Percentiles rank a stretch among this genome's conserved stretches.
These are phyloP conservation scores for Holocentrus rufus DNA, from an alignment of 2,797 vertebrate genomes.

Conservation along the genomic window DNA sequence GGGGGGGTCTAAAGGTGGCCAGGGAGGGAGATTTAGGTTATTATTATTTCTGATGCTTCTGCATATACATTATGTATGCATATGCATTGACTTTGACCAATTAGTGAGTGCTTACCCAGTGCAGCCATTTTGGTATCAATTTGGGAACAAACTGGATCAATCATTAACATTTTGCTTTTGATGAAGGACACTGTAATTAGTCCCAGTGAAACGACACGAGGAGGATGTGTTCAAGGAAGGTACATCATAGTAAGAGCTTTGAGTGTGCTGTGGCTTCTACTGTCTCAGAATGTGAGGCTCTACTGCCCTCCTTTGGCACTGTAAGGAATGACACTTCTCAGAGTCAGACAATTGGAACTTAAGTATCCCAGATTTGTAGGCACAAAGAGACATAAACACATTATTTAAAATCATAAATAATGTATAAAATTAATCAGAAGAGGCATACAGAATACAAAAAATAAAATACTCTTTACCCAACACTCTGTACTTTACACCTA, in stretches of 20 bases:
- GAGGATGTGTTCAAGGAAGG: slow-evolving; percentile 43
- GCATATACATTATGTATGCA: slow-evolving; percentile 45
- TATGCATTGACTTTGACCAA: slow-evolving; percentile 66
- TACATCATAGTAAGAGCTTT: slow-evolving; percentile 18
- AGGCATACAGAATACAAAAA: not conserved
- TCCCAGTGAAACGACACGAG: slow-evolving; percentile 77
- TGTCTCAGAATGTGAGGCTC: slow-evolving; percentile 37
- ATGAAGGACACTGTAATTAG: slow-evolving; percentile 82
- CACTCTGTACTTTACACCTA: not conserved
- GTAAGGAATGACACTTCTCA: not conserved
- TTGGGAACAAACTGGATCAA: slow-evolving; percentile 75
- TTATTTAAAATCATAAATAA: not conserved
- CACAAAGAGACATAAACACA: not conserved
- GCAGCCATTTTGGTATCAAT: slow-evolving; percentile 65
- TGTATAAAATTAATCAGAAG: not conserved
- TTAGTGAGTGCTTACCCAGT: slow-evolving; percentile 53
- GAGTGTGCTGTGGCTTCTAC: not conserved
- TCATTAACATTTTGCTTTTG: slow-evolving; percentile 79
- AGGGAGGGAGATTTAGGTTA: slow-evolving; percentile 21
- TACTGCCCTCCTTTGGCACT: slow-evolving; percentile 78
- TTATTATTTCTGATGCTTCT: slow-evolving; percentile 17
- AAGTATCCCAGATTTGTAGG: not conserved
- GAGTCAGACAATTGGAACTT: not conserved
- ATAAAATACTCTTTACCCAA: too few species aligned
- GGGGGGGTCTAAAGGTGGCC: slow-evolving; percentile 2